Evolutionary conservation across 2,888 invertebrate genomes (phyloP), one percentile per base, ranked within the genome.

Genomic region (Lycia hirtaria): DNA sequence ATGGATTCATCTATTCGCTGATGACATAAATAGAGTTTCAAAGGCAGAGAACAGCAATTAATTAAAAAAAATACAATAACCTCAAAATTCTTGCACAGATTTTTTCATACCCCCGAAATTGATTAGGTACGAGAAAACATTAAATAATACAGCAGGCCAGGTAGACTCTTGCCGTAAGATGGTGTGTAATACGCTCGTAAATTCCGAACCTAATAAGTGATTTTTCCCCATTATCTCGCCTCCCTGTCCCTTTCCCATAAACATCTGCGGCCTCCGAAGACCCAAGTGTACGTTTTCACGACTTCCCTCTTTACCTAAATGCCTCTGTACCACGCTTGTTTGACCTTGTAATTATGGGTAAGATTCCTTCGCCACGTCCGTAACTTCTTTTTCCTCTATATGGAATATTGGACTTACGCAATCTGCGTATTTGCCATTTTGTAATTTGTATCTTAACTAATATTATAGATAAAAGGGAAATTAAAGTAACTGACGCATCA

Each of bases 321-420:
- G 59, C 52, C 55, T 59, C 28, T 28, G 53, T 35, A 40, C 30
- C 56, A 57, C 49, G 47, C 38, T 52, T 53, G 49, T 43, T 40
- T 38, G 28, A 45, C 53, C 50, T 52, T 33, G 51, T 51, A 43
- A 40, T 30, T 24, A 41, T 48, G 26, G 24, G 37, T 40, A 50
- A 59, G 44, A 56, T 61, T 48, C 44, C 58, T 40, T 54, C 44
- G n/a, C 56, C 56, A 43, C 44, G 20, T 26, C 47, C 22, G 49
- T 57, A 33, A 60, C 47, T 56, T n/a, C n/a, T n/a, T n/a, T 59
- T 59, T 38, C 44, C 38, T n/a, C n/a, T n/a, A n/a, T n/a, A n/a
- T n/a, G n/a, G n/a, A n/a, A n/a, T n/a, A n/a, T n/a, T n/a, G n/a
- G n/a, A n/a, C n/a, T n/a, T n/a, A n/a, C n/a, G n/a, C n/a, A n/a